Evolutionary conservation across 2,888 invertebrate genomes (phyloP).

Genomic region (Pristionchus fissidentatus): DNA sequence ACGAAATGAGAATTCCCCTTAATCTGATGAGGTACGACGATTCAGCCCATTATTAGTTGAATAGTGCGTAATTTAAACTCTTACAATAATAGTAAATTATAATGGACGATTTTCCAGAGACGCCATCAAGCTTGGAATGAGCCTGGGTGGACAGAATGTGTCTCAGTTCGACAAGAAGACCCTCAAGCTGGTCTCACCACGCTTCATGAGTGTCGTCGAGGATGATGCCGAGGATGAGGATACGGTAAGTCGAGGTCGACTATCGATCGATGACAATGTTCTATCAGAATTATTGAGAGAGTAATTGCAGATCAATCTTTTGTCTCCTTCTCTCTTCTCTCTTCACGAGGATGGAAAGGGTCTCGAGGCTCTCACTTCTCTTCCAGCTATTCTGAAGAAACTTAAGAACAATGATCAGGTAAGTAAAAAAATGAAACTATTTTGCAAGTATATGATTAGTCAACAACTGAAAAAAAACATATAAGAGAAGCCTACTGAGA

Average conservation of each 20-base stretch:
- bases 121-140: slow-evolving; percentile 62
- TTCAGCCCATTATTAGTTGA: not conserved
- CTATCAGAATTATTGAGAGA: not conserved
- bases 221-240: slow-evolving; percentile 65
- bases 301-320: slow-evolving; percentile 62
- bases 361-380: slow-evolving; percentile 66
- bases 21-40: slow-evolving; percentile 58
- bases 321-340: slow-evolving; percentile 73
- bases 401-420: slow-evolving; percentile 43
- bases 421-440: not conserved
- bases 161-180: slow-evolving; percentile 73
- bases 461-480: no score
- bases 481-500: no score
- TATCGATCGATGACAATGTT: not conserved
- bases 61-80: slow-evolving; percentile 54
- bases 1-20: slow-evolving; percentile 63
- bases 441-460: no score
- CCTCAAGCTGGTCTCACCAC: slow-evolving; percentile 69
- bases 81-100: no score
- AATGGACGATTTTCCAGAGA: slow-evolving; percentile 34
- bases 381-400: slow-evolving; percentile 67
- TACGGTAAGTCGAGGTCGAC: not conserved
- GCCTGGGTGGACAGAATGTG: slow-evolving; percentile 69
- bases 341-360: slow-evolving; percentile 71
- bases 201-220: slow-evolving; percentile 70